Evolutionary conservation across 2,797 vertebrate species (phyloP).

Genomic region (Megaceryle alcyon): DNA sequence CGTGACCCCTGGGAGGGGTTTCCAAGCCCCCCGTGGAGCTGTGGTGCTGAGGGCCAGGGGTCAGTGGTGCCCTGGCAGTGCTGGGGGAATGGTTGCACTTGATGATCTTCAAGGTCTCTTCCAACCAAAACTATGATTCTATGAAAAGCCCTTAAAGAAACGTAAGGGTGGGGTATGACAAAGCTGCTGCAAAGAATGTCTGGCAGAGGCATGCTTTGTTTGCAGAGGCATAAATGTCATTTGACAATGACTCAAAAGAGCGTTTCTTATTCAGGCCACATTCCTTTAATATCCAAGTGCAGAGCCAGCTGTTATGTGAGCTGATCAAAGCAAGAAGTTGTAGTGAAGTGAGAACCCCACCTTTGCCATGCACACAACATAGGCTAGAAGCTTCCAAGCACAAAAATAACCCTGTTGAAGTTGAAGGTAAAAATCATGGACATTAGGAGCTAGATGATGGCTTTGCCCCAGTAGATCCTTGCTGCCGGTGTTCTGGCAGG

Average conservation of each 20-base stretch:
- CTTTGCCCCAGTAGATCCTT: not conserved
- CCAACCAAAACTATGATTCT: not conserved
- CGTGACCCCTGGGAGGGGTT: not conserved
- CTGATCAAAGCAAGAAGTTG: not conserved
- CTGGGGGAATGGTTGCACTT: not conserved
- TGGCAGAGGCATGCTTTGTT: not conserved
- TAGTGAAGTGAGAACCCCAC: not conserved
- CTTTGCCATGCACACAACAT: not conserved
- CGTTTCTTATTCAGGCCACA: accelerated
- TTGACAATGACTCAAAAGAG: not conserved
- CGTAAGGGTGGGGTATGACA: not conserved
- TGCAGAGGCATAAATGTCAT: not conserved
- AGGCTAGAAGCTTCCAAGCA: not conserved
- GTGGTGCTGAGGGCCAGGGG: not conserved
- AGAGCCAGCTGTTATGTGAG: not conserved
- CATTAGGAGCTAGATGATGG: not conserved
- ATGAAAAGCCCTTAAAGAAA: not conserved
- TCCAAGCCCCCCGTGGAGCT: not conserved
- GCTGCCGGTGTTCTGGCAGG: accelerated
- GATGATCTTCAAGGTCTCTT: not conserved
- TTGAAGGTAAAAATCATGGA: not conserved
- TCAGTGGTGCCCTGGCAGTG: too few species aligned
- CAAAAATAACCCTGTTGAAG: not conserved
- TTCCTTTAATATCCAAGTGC: not conserved
- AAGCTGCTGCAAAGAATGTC: not conserved